These are phyloP conservation scores for Phylloscopus collybita DNA, from an alignment of 2,797 vertebrate species.

Conservation along the genomic window DNA sequence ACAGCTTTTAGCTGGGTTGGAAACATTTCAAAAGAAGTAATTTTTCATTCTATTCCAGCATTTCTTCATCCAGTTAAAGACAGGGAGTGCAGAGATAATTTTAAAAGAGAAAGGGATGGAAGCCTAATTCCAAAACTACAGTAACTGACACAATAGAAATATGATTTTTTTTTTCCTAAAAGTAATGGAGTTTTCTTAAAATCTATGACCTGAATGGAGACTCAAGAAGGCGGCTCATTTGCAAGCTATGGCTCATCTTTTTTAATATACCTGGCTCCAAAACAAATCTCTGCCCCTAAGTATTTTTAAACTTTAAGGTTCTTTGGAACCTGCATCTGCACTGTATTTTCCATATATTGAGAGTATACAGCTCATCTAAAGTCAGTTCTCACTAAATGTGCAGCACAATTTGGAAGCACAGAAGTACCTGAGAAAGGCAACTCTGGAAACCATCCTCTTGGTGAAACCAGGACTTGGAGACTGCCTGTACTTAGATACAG, in stretches of 20 bases:
- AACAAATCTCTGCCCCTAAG: neutral
- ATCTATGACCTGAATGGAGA: neutral
- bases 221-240: neutral
- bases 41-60: slow-evolving; percentile 1
- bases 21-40: neutral
- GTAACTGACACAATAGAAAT: neutral
- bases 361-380: neutral
- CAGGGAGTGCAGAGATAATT: neutral
- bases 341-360: neutral
- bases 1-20: neutral
- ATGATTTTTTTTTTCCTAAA: neutral
- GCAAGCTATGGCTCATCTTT: neutral
- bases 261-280: neutral
- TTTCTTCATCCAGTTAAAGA: slow-evolving; percentile 26
- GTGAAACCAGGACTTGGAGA: neutral
- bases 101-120: neutral
- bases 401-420: neutral
- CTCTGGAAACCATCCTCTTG: neutral
- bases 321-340: neutral
- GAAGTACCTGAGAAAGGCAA: rapidly evolving
- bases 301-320: neutral
- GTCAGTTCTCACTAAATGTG: neutral
- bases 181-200: neutral
- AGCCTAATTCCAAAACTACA: neutral
- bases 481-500: neutral